A percentile compares a stretch with the other conserved stretches of the same genome.
Conservation (phyloP, 2,113 vertebrate species). For the Carassius gibelio region DNA sequence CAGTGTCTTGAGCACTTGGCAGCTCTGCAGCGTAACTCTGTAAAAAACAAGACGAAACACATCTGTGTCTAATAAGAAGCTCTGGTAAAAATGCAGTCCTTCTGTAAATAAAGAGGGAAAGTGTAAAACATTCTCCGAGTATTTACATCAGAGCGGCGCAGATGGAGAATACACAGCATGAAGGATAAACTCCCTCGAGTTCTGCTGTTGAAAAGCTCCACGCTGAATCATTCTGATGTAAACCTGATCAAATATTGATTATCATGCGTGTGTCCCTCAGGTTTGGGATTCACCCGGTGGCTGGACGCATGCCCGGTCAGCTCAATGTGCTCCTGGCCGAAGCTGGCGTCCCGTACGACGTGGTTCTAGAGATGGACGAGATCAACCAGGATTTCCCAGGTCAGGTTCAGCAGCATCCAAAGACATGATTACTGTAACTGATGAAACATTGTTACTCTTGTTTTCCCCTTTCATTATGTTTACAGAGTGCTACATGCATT, state of each 20-base stretch:
- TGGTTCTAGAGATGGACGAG: constrained; percentile 98
- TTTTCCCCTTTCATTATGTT: background rate
- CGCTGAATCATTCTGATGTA: background rate
- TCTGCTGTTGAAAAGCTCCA: background rate
- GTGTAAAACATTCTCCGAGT: constrained; percentile 4
- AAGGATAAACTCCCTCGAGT: background rate
- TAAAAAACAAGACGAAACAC: constrained; percentile 41
- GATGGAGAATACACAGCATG: background rate
- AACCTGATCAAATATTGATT: background rate
- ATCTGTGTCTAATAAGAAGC: constrained; percentile 50
- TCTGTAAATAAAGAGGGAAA: constrained; percentile 23
- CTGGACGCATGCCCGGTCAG: constrained; percentile 95
- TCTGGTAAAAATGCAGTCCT: constrained; percentile 14
- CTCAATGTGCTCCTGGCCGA: constrained; percentile 94
- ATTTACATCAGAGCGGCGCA: background rate
- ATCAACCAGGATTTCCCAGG: constrained; percentile 95
- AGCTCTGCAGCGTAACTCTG: constrained; percentile 21
- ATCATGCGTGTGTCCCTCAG: constrained; percentile 62
- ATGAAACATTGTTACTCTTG: background rate
- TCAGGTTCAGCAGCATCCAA: constrained; percentile 55
- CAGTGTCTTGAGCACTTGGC: background rate
- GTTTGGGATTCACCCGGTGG: constrained; percentile 97
- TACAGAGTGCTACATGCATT: background rate
- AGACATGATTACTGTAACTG: no score
- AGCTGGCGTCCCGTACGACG: constrained; percentile 96